Percentiles rank a stretch among this genome's conserved stretches.
Evolutionary conservation across 2,113 vertebrate species (phyloP).

Genomic region (Poicephalus gulielmi): DNA sequence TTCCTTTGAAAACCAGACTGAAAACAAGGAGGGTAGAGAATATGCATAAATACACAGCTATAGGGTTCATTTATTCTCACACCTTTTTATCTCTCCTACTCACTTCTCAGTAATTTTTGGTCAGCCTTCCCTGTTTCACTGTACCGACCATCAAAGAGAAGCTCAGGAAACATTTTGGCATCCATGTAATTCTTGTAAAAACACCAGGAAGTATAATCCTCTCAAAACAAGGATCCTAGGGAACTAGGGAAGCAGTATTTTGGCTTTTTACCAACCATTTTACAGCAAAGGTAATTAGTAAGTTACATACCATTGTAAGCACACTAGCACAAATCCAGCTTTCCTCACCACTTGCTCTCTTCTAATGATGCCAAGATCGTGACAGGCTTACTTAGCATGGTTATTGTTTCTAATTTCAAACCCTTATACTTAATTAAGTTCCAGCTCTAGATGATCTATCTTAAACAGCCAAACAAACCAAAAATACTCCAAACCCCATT

Average conservation of each 20-base stretch:
- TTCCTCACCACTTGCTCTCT: neutral
- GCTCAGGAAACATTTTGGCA: neutral
- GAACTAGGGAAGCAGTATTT: slow-evolving; percentile 6
- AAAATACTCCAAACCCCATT: neutral
- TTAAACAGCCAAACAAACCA: slow-evolving; percentile 6
- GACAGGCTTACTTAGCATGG: slow-evolving; percentile 1
- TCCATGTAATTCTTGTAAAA: slow-evolving; percentile 19
- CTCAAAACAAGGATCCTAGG: slow-evolving; percentile 4
- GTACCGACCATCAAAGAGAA: neutral
- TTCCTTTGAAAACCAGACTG: slow-evolving; percentile 46
- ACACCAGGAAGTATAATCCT: neutral
- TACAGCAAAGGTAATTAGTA: slow-evolving; percentile 37
- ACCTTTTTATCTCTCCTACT: neutral
- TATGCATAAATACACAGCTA: neutral
- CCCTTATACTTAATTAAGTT: slow-evolving; percentile 8
- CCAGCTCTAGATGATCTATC: neutral
- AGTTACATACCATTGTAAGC: neutral
- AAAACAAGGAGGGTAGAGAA: neutral
- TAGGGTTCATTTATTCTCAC: neutral
- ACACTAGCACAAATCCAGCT: slow-evolving; percentile 1
- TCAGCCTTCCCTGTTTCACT: neutral
- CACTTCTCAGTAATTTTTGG: neutral
- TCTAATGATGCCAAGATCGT: neutral
- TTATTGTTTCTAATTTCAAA: slow-evolving; percentile 36
- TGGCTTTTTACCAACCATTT: slow-evolving; percentile 32